Evolutionary conservation across 2,113 vertebrate genomes (phyloP), one percentile per base, ranked within the genome.

Genomic region (Setophaga petechia): DNA sequence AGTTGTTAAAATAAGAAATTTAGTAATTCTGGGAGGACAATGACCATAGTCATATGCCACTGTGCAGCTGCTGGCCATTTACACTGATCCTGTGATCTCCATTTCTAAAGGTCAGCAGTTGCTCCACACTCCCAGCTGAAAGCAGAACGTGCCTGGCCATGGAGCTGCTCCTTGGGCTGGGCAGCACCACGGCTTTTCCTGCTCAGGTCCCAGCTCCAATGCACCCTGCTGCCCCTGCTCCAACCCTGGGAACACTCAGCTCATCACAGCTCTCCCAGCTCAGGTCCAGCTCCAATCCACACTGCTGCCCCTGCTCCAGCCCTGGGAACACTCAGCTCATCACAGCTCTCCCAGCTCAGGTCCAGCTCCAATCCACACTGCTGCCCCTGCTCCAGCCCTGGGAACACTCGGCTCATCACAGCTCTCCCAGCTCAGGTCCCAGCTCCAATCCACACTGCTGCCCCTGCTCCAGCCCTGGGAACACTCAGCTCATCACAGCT

Each of bases 61-160:
- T 73, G 80, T 63, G 92, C 96, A 97, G 95, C 96, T 97, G 95
- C 90, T 90, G 94, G 90, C 84, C 94, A 65, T 94, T 80, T 49
- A 58, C 90, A 55, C 84, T 54, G 90, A 87, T 87, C 93, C 97
- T 97, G 84, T 95, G 96, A 97, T 88, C 46, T 59, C 58, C 11
- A 1, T 63, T 55, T 89, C 10, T 24, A 71, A 96, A 97, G 96
- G 96, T 96, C 95, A 97, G 91, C 87, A 93, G 88, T 87, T 85
- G 93, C 93, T 95, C 80, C 93, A 63, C 88, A 59, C 78, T 92
- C 78, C 46, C 72, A 84, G 93, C 87, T 83, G 82, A 79, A 71
- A 63, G 84, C 35, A 67, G 92, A 49, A 61, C 3, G 13, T 30
- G 52, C 47, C 72, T 79, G 74, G 46, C 72, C 69, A 92, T 30